phyloP scores from a whole-genome alignment of 2,888 invertebrate genomes.

The Heteropelma amictum region DNA sequence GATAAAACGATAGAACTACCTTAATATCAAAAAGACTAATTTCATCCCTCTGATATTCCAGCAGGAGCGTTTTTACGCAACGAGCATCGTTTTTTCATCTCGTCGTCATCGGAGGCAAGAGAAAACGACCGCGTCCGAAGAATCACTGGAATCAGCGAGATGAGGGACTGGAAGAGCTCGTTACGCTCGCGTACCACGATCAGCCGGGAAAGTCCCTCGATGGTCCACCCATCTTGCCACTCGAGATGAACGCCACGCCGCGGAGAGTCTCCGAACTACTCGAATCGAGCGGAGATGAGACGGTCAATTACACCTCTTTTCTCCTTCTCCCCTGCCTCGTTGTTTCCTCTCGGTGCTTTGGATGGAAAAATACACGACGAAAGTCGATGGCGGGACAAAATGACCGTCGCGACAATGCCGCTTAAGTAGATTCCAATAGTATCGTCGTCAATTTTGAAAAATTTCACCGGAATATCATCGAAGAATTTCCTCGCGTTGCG shows the following conservation, averaged over 20 bases:
- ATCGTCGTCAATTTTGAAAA: constrained; percentile 20
- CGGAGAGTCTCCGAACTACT: constrained; percentile 47
- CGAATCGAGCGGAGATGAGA: constrained; percentile 42
- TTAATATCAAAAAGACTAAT: too few relatives aligned
- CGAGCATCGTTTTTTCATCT: too few relatives aligned
- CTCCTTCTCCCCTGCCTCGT: background rate
- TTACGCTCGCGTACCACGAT: constrained; percentile 1
- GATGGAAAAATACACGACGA: too few relatives aligned
- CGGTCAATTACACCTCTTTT: constrained; percentile 43
- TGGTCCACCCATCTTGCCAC: background rate
- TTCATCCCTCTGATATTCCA: too few relatives aligned
- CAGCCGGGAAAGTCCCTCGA: background rate
- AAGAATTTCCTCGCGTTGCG: constrained; percentile 23
- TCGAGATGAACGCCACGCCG: constrained; percentile 17
- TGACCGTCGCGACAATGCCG: too few relatives aligned
- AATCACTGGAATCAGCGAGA: constrained; percentile 48
- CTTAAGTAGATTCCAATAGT: too few relatives aligned
- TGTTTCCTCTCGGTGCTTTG: background rate
- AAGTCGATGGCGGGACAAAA: too few relatives aligned
- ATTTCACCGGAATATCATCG: constrained; percentile 11
- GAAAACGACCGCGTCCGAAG: constrained; percentile 42
- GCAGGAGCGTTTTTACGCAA: too few relatives aligned
- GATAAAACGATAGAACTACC: too few relatives aligned
- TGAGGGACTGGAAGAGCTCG: constrained; percentile 14
- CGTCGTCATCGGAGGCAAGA: too few relatives aligned